Conservation (phyloP, 53 echinoderm and acorn worm genomes). For the Crossaster papposus region DNA sequence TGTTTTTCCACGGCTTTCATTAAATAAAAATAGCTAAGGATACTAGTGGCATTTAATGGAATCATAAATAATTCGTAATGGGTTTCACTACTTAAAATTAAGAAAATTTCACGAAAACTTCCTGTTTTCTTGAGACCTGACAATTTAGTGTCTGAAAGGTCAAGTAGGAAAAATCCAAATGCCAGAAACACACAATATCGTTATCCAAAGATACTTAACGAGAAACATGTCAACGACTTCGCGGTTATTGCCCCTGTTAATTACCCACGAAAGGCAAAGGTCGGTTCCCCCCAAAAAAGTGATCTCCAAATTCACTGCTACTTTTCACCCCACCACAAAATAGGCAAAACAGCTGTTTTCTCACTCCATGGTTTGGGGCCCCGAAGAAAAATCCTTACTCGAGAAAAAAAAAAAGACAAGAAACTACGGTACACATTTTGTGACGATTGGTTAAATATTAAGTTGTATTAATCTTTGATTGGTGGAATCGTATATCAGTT, state of each 20-base stretch:
- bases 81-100: no score
- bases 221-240: slow-evolving; percentile 24
- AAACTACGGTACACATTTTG: background rate
- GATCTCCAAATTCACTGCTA: slow-evolving; percentile 13
- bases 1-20: no score
- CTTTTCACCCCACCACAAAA: background rate
- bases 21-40: no score
- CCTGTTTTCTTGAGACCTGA: no score
- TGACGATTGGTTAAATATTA: slow-evolving; percentile 35
- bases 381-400: background rate
- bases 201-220: slow-evolving; percentile 16
- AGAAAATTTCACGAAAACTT: no score
- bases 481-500: no score
- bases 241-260: slow-evolving; percentile 52
- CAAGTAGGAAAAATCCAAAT: background rate
- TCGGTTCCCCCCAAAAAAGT: slow-evolving; percentile 1
- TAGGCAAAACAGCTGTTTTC: slow-evolving; percentile 40
- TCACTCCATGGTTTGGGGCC: background rate
- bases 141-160: no score
- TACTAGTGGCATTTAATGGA: no score
- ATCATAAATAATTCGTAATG: no score
- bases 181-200: background rate
- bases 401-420: background rate
- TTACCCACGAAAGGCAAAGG: slow-evolving; percentile 8
- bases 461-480: slow-evolving; percentile 25